Evolutionary conservation across 2,888 invertebrate species (phyloP).

Genomic region (Apodemia mormo): DNA sequence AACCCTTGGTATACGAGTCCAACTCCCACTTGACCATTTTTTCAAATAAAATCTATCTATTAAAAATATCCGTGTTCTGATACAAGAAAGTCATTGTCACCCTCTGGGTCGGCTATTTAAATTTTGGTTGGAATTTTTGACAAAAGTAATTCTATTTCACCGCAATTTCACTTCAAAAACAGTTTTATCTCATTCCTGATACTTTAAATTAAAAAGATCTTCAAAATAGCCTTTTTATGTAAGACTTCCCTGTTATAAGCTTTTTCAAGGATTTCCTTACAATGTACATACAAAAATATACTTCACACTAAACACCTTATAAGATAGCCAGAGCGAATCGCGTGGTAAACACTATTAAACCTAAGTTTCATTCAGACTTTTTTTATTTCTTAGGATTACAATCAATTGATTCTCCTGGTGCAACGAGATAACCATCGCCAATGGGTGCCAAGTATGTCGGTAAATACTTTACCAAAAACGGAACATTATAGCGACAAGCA

Average conservation of each 20-base stretch:
- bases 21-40: too few relatives aligned
- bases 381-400: too few relatives aligned
- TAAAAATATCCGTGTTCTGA: too few relatives aligned
- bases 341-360: background rate
- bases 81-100: background rate
- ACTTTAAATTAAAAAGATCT: constrained; percentile 7
- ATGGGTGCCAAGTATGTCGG: too few relatives aligned
- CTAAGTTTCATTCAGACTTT: too few relatives aligned
- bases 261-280: background rate
- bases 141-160: background rate
- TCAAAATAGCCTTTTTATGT: background rate
- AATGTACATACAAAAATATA: background rate
- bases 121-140: background rate
- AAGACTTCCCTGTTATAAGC: background rate
- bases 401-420: too few relatives aligned
- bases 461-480: too few relatives aligned
- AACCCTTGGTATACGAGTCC: too few relatives aligned
- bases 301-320: background rate
- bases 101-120: background rate
- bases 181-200: background rate
- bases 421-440: too few relatives aligned
- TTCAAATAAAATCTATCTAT: too few relatives aligned
- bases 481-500: too few relatives aligned
- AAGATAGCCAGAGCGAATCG: background rate
- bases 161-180: constrained; percentile 6